Evolutionary conservation across 30 jellyfish, hydroid and myxozoan genomes (phyloP).

Genomic region (Aurelia aurita): DNA sequence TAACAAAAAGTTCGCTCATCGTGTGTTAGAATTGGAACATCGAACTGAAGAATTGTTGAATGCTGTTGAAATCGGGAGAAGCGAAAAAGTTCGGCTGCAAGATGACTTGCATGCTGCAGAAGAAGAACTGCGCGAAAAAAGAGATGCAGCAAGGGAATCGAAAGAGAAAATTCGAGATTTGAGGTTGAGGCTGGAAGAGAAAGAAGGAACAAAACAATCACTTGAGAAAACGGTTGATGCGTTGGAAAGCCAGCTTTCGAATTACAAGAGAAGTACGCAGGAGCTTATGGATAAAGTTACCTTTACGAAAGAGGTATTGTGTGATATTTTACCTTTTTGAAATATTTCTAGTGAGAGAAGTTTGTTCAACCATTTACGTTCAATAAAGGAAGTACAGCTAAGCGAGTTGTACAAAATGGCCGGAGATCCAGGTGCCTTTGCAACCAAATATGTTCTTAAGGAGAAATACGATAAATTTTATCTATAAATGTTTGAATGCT

Average conservation of each 20-base stretch:
- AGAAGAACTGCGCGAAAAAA: conserved; percentile 51
- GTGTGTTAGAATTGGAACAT: conserved; percentile 79
- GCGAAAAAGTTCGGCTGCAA: conserved; percentile 56
- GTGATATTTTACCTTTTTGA: neutral
- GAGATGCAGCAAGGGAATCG: neutral
- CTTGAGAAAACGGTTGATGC: conserved; percentile 50
- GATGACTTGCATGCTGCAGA: conserved; percentile 67
- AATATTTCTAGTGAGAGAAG: no score
- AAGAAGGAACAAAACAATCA: conserved; percentile 49
- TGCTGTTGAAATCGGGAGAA: conserved; percentile 59
- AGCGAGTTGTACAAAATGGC: no score
- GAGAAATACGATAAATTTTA: no score
- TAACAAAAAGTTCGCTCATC: conserved; percentile 85
- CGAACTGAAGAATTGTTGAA: conserved; percentile 67
- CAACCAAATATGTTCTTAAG: no score
- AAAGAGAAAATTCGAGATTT: conserved; percentile 22
- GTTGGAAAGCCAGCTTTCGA: conserved; percentile 61
- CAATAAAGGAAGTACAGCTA: no score
- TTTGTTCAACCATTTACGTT: no score
- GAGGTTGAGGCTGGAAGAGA: conserved; percentile 56
- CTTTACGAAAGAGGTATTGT: conserved; percentile 54
- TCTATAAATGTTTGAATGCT: no score
- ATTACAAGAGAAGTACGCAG: conserved; percentile 44
- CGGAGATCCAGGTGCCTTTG: no score
- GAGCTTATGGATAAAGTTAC: conserved; percentile 69